These are phyloP conservation scores for Agrochola lota DNA, from an alignment of 2,888 invertebrate genomes.

Conservation along the genomic window DNA sequence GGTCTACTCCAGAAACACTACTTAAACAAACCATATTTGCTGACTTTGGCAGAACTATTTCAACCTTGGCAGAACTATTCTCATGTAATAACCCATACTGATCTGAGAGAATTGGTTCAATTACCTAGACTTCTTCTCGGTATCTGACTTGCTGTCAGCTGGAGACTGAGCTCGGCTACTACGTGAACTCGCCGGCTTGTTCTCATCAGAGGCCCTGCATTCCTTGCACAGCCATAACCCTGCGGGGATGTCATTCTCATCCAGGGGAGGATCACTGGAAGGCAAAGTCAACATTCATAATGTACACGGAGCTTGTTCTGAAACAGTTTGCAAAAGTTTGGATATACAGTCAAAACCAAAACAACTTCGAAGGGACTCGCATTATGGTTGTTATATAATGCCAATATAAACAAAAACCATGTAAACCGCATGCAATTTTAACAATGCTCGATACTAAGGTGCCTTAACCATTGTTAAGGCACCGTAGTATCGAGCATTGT, in stretches of 20 bases:
- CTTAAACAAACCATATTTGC: neutral
- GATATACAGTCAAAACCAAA: too few species aligned
- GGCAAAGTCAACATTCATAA: conserved; percentile 6
- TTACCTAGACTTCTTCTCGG: conserved; percentile 85
- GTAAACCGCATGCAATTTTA: too few species aligned
- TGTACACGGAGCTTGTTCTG: neutral
- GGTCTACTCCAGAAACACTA: neutral
- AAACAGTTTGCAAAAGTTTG: too few species aligned
- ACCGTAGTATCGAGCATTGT: too few species aligned
- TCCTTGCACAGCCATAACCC: conserved; percentile 98
- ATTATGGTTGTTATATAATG: too few species aligned
- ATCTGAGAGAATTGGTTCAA: neutral
- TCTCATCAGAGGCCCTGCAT: conserved; percentile 91
- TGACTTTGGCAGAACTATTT: neutral
- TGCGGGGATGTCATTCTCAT: conserved; percentile 96
- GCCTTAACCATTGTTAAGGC: neutral
- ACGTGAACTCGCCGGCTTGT: conserved; percentile 82
- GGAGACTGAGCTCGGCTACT: conserved; percentile 83
- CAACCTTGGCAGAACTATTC: neutral
- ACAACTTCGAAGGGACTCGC: too few species aligned
- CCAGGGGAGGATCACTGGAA: conserved; percentile 97
- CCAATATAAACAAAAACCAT: too few species aligned
- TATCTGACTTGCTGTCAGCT: conserved; percentile 81
- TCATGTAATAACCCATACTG: neutral
- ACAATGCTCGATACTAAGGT: neutral